Evolutionary conservation across 1,140 invertebrate species (phyloP), one percentile per base, ranked within the genome.

Genomic region (Drosophila pseudoobscura): DNA sequence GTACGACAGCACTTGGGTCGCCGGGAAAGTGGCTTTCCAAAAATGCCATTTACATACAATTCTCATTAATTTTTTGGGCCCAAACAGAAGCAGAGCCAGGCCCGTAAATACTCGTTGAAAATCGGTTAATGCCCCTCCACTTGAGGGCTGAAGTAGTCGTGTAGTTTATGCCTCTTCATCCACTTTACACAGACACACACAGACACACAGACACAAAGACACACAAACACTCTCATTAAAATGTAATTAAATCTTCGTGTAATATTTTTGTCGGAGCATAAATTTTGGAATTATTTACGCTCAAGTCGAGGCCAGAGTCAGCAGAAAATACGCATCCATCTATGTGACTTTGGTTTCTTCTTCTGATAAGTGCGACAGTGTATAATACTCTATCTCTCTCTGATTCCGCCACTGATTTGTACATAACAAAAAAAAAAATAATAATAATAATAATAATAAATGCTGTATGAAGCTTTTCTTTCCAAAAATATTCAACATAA

Each of bases 261-360:
- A 89, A 90, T 79, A 39, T 90, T 90, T 90, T 90, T 90, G 84
- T 90, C 89, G 89, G 89, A 90, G 85, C 89, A 90, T 90, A 90
- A 89, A 90, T 90, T 90, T 90, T 90, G 89, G 89, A 90, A 90
- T 90, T 90, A 90, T 90, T 90, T 89, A 75, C 75, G 69, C 84
- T 83, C 75, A 90, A 90, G 80, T 75, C 76, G 73, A 90, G 84
- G 78, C 77, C 88, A 88, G 70, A 72, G 76, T 76, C 80, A 73
- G 60, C 69, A 68, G 47, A 39, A 39, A 39, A 39, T 39, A 13
- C 35, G 35, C 35, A 39, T 39, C 35, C 29, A 24, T 51, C 50
- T 56, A 51, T 59, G 49, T 57, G 77, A 78, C 89, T 90, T 65
- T 90, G 89, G 75, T 85, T 75, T 57, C 78, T 39, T 75, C 83